Conservation (phyloP, 2,113 vertebrate species). For the Phoenicopterus ruber region DNA sequence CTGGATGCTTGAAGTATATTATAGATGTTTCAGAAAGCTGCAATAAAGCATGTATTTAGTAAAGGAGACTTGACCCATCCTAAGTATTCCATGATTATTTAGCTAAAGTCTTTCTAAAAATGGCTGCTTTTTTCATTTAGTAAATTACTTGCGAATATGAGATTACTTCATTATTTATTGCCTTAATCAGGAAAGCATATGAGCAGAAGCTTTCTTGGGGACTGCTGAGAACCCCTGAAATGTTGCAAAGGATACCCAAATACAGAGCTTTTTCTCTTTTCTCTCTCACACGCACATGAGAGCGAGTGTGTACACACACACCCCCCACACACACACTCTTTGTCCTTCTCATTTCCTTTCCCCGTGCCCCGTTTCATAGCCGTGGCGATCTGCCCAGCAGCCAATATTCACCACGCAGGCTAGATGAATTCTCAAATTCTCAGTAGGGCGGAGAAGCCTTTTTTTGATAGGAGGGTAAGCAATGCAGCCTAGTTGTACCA, state of each 20-base stretch:
- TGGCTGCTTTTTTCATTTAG: background rate
- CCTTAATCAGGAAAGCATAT: conserved; percentile 65
- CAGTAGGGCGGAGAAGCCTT: conserved; percentile 22
- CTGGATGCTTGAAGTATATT: background rate
- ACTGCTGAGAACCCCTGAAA: conserved; percentile 50
- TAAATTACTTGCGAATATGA: conserved; percentile 62
- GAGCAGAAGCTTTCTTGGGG: conserved; percentile 60
- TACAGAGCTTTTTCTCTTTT: conserved; percentile 25
- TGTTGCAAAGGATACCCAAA: conserved; percentile 45
- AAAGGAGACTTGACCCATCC: background rate
- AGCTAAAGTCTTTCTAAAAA: conserved; percentile 13
- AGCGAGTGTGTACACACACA: background rate
- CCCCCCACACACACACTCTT: background rate
- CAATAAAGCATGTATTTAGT: conserved; percentile 13
- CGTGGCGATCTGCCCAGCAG: conserved; percentile 27
- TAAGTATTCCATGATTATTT: background rate
- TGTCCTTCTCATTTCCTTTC: conserved; percentile 47
- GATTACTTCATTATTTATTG: conserved; percentile 59
- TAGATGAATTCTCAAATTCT: conserved; percentile 29
- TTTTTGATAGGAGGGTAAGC: background rate
- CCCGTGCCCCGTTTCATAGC: conserved; percentile 57
- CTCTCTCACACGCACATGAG: rapidly evolving
- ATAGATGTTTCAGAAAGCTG: conserved; percentile 6
- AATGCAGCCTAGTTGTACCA: background rate
- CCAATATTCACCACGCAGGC: conserved; percentile 49